Evolutionary conservation across 1,140 invertebrate species (phyloP).

Genomic region (Drosophila sechellia): DNA sequence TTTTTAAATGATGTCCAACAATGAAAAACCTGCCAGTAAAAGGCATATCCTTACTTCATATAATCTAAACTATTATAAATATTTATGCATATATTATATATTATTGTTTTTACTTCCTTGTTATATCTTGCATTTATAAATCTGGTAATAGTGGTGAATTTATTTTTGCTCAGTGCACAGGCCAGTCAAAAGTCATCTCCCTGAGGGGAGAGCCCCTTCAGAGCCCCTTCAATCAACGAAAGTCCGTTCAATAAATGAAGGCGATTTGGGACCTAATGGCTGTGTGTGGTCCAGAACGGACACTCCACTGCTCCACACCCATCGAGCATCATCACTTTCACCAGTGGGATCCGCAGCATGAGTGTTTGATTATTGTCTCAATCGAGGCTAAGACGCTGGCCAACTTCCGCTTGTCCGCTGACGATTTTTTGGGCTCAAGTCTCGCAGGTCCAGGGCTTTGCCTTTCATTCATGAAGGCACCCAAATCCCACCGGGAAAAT

Average conservation of each 20-base stretch:
- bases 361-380: conserved; percentile 67
- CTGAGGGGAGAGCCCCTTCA: no score
- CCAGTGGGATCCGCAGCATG: conserved; percentile 31
- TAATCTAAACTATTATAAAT: no score
- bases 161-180: conserved; percentile 10
- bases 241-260: conserved; percentile 45
- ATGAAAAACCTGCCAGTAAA: no score
- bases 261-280: conserved; percentile 45
- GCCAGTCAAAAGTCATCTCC: conserved; percentile 15
- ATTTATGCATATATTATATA: no score
- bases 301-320: conserved; percentile 4
- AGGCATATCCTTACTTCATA: no score
- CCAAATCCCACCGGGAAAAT: conserved; percentile 76
- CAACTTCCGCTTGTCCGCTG: conserved; percentile 72
- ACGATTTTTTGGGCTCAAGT: conserved; percentile 36
- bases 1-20: no score
- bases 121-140: background rate
- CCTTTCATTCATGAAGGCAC: conserved; percentile 72
- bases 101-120: no score
- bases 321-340: conserved; percentile 16
- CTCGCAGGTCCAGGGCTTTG: conserved; percentile 35
- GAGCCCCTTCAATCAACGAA: conserved; percentile 47
- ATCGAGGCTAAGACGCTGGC: conserved; percentile 55
- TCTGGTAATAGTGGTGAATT: background rate
- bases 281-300: conserved; percentile 41